Evolutionary conservation across 2,113 vertebrate genomes (phyloP).

Genomic region (Brachyhypopomus gauderio): DNA sequence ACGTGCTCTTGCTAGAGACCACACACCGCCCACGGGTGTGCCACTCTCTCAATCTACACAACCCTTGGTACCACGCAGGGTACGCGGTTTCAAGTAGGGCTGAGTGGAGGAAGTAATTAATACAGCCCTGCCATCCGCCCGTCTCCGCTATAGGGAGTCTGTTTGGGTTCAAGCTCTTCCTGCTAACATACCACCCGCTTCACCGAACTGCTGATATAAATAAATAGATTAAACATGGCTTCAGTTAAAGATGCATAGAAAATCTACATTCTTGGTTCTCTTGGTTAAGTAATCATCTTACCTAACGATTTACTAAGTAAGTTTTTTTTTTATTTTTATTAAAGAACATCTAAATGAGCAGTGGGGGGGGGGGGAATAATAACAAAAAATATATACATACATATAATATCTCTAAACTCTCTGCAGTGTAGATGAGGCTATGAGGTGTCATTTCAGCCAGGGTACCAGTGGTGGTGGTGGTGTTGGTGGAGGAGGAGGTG

Average conservation of each 20-base stretch:
- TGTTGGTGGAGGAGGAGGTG: no score
- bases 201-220: neutral
- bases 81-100: neutral
- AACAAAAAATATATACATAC: no score
- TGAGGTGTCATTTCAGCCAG: no score
- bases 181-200: neutral
- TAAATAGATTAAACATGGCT: neutral
- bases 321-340: no score
- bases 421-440: no score
- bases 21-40: slow-evolving; percentile 21
- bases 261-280: no score
- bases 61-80: neutral
- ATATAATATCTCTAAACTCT: no score
- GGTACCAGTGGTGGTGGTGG: no score
- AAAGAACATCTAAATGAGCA: no score
- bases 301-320: no score
- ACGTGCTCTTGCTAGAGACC: slow-evolving; percentile 44
- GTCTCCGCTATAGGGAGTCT: neutral
- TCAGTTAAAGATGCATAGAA: neutral
- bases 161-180: neutral
- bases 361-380: no score
- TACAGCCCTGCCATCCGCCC: neutral
- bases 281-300: no score
- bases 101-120: slow-evolving; percentile 20
- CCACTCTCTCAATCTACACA: neutral